A percentile compares a stretch with the other conserved stretches of the same genome.
Evolutionary conservation across 2,797 vertebrate species (phyloP).

Genomic region (Gymnopithys bicolor): DNA sequence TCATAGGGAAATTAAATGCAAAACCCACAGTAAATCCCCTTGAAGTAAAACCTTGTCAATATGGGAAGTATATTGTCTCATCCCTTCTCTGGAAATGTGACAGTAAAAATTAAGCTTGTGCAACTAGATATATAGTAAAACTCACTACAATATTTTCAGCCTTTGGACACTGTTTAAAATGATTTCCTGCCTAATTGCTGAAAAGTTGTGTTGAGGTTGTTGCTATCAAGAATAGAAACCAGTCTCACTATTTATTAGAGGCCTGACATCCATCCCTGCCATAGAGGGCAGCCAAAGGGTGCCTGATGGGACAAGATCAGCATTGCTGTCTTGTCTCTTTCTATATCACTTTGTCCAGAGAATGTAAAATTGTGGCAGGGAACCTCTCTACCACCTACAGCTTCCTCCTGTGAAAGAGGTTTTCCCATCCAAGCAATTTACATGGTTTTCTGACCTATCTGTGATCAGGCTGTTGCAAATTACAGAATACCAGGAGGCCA

Average conservation of each 20-base stretch:
- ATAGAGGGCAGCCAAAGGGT: not conserved
- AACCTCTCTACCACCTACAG: slow-evolving; percentile 39
- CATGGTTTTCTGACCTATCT: slow-evolving; percentile 38
- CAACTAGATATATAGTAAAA: not conserved
- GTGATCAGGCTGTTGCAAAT: slow-evolving; percentile 37
- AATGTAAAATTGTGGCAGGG: slow-evolving; percentile 32
- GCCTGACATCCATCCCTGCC: not conserved
- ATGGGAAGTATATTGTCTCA: not conserved
- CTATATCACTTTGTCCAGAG: not conserved
- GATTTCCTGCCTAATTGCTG: not conserved
- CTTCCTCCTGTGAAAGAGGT: slow-evolving; percentile 27
- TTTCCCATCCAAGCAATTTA: slow-evolving; percentile 56
- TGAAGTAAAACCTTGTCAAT: not conserved
- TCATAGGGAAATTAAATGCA: not conserved
- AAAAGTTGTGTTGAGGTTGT: not conserved
- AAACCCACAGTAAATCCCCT: not conserved
- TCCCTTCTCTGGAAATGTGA: not conserved
- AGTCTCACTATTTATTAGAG: not conserved
- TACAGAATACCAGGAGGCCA: slow-evolving; percentile 13
- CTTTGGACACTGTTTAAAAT: not conserved
- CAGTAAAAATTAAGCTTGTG: not conserved
- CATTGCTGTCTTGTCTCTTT: slow-evolving; percentile 25
- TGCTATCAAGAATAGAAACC: not conserved
- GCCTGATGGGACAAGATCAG: not conserved
- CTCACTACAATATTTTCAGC: not conserved